Conservation (phyloP, 2,797 vertebrate genomes). For the Crotalus adamanteus region DNA sequence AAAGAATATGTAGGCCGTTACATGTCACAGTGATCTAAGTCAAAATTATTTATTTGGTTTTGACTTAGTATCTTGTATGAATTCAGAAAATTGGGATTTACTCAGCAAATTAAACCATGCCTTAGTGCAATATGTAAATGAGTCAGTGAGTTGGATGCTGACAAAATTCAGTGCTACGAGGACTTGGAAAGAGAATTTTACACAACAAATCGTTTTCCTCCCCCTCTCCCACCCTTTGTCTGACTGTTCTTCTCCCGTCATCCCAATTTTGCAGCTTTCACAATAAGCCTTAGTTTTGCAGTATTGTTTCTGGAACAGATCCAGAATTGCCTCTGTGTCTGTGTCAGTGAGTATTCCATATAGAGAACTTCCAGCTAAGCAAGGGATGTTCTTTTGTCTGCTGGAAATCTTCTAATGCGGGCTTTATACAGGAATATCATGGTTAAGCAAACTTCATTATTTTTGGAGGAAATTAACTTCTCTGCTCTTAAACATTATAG, state of each 20-base stretch:
- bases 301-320: conserved; percentile 60
- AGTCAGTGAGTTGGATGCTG: not conserved
- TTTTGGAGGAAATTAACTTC: conserved; percentile 20
- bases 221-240: conserved; percentile 46
- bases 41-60: not conserved
- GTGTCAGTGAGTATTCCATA: conserved; percentile 62
- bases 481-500: not conserved
- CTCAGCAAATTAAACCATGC: not conserved
- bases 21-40: not conserved
- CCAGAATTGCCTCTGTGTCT: conserved; percentile 62
- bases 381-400: conserved; percentile 43
- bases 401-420: conserved; percentile 50
- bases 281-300: conserved; percentile 55
- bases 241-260: conserved; percentile 51
- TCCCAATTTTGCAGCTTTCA: conserved; percentile 64
- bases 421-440: conserved; percentile 39
- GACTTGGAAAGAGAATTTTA: conserved; percentile 41
- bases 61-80: not conserved
- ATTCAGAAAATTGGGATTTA: not conserved
- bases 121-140: not conserved
- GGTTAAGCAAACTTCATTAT: conserved; percentile 36
- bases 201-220: conserved; percentile 36
- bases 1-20: not conserved
- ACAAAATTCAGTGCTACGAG: not conserved
- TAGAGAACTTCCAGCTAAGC: conserved; percentile 58